phyloP scores from a whole-genome alignment of 2,113 vertebrate species.

The Cricetomys ansorgei region DNA sequence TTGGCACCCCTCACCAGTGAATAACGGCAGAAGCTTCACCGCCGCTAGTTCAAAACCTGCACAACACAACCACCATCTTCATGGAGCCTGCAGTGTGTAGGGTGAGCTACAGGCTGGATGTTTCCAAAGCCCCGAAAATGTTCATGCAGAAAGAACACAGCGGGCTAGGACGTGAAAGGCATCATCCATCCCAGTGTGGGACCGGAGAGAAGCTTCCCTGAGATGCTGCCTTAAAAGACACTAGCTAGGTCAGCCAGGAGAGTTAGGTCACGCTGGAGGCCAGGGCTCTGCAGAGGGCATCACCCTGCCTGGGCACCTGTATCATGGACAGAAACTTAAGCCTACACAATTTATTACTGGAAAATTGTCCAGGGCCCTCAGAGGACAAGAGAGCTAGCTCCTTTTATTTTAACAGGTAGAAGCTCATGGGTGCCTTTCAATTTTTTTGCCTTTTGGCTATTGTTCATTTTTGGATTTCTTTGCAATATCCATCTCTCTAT shows the following conservation, averaged over 20 bases:
- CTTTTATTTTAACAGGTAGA: conserved; percentile 24
- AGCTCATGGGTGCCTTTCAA: neutral
- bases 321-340: neutral
- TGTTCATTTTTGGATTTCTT: neutral
- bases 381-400: neutral
- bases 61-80: neutral
- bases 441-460: neutral
- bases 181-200: neutral
- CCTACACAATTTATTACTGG: neutral
- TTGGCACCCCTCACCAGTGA: neutral
- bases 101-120: neutral
- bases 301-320: neutral
- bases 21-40: neutral
- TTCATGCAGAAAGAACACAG: neutral
- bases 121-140: neutral
- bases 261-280: neutral
- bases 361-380: neutral
- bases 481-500: neutral
- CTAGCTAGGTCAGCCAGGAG: neutral
- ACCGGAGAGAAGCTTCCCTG: neutral
- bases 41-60: neutral
- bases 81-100: neutral
- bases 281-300: rapidly evolving
- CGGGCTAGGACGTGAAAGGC: neutral
- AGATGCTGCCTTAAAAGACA: neutral